Evolutionary conservation across 2,113 vertebrate species (phyloP).

Genomic region (Dasypus novemcinctus): DNA sequence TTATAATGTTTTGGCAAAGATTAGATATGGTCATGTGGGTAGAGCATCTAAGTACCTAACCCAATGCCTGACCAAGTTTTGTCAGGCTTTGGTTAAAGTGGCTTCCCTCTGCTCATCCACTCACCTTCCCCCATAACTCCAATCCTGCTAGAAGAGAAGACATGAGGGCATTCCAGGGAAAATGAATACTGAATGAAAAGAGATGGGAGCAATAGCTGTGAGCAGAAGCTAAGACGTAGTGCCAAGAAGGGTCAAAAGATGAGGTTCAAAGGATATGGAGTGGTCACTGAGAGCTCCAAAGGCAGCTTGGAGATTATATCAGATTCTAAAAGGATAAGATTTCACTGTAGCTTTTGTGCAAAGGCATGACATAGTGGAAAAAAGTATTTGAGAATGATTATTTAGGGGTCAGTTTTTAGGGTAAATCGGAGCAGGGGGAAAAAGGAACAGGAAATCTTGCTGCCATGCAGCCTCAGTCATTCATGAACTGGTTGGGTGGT

Average conservation of each 20-base stretch:
- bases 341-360: neutral
- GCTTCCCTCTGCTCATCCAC: neutral
- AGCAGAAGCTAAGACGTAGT: neutral
- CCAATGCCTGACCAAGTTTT: neutral
- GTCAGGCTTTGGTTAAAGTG: neutral
- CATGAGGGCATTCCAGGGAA: neutral
- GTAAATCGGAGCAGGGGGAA: neutral
- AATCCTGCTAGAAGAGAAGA: neutral
- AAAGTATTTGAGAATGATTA: neutral
- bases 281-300: neutral
- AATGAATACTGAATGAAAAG: neutral
- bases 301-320: neutral
- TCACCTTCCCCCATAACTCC: neutral
- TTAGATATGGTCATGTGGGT: neutral
- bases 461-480: neutral
- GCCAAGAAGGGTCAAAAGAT: neutral
- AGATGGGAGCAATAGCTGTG: neutral
- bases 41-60: neutral
- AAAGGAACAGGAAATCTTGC: neutral
- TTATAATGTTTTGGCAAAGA: slow-evolving; percentile 27
- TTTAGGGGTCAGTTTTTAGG: neutral
- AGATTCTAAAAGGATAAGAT: neutral
- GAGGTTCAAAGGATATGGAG: neutral
- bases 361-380: neutral
- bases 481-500: neutral